Conservation (phyloP, 2,113 vertebrate genomes). For the Sprattus sprattus region DNA sequence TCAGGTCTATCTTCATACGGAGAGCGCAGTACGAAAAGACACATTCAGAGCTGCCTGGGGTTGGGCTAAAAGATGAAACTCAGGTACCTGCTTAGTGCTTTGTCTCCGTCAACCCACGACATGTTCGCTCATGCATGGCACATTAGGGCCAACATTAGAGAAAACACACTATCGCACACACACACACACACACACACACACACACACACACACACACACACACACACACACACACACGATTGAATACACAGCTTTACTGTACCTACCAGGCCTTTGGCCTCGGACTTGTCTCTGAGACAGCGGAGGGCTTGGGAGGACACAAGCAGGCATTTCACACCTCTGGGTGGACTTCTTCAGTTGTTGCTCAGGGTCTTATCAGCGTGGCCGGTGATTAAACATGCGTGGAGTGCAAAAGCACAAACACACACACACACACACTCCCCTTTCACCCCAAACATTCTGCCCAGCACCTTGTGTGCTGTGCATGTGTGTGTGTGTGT, state of each 20-base stretch:
- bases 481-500: no score
- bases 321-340: background rate
- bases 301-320: no score
- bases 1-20: background rate
- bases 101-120: background rate
- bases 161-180: background rate
- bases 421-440: no score
- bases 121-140: background rate
- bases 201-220: no score
- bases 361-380: background rate
- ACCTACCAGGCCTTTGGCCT: no score
- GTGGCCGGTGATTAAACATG: constrained; percentile 7
- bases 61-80: background rate
- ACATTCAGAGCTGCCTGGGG: background rate
- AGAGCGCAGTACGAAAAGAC: background rate
- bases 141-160: background rate
- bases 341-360: background rate
- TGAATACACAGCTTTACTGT: no score
- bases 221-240: no score
- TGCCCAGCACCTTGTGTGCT: background rate
- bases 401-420: constrained; percentile 15
- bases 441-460: constrained; percentile 30
- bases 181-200: background rate
- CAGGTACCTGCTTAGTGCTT: background rate
- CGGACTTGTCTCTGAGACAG: no score